Conservation (phyloP, 2,113 vertebrate genomes). For the Halichoerus grypus region DNA sequence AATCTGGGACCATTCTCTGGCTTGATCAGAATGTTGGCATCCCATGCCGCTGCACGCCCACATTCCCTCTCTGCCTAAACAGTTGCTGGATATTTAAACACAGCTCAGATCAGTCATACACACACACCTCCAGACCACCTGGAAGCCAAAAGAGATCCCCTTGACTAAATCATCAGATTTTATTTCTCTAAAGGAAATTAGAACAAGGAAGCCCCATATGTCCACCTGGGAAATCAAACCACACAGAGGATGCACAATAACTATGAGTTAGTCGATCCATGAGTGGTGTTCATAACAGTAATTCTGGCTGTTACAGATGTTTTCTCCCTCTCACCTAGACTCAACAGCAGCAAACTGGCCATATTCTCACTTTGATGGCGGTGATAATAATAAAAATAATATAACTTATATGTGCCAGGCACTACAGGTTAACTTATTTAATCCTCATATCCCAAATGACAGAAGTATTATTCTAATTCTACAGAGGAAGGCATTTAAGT, state of each 20-base stretch:
- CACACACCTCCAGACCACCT: not conserved
- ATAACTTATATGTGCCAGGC: not conserved
- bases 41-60: not conserved
- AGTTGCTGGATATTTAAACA: not conserved
- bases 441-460: not conserved
- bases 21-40: not conserved
- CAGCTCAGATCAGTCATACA: not conserved
- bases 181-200: slow-evolving; percentile 20
- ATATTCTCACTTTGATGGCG: not conserved
- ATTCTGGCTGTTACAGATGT: not conserved
- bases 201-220: not conserved
- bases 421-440: not conserved
- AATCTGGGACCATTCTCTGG: not conserved
- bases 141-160: not conserved
- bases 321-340: not conserved
- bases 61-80: not conserved
- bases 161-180: not conserved
- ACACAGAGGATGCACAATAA: not conserved
- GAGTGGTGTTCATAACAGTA: not conserved
- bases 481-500: not conserved
- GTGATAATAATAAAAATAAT: not conserved
- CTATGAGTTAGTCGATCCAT: not conserved
- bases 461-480: slow-evolving; percentile 47
- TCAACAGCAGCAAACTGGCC: not conserved
- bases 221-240: slow-evolving; percentile 2